Percentiles rank a stretch among this genome's conserved stretches.
Evolutionary conservation across 1,140 invertebrate species (phyloP).

Genomic region (Pogonomyrmex barbatus): DNA sequence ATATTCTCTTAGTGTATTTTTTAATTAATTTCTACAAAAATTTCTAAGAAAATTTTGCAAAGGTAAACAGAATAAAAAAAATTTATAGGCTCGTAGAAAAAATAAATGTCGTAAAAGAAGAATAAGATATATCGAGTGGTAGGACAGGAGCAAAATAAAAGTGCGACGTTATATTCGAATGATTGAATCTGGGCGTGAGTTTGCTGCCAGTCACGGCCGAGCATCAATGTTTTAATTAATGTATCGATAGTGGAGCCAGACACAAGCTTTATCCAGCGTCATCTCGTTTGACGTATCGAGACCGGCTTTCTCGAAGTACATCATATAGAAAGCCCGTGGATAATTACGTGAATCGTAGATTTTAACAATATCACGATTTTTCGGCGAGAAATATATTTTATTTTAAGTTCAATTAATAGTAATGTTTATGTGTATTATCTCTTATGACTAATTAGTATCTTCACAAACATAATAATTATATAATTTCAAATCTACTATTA

Average conservation of each 20-base stretch:
- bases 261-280: constrained; percentile 60
- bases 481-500: no score
- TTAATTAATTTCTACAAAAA: constrained; percentile 58
- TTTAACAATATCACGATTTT: constrained; percentile 41
- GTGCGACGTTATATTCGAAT: constrained; percentile 64
- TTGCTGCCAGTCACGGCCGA: constrained; percentile 71
- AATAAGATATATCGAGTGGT: constrained; percentile 22
- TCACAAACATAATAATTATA: background rate
- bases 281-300: constrained; percentile 56
- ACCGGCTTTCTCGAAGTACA: constrained; percentile 43
- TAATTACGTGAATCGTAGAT: constrained; percentile 68
- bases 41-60: background rate
- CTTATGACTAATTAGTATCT: constrained; percentile 61
- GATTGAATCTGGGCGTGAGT: constrained; percentile 78
- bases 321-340: constrained; percentile 54
- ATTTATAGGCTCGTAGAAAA: background rate
- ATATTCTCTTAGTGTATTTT: background rate
- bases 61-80: background rate
- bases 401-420: background rate
- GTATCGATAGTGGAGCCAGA: constrained; percentile 75
- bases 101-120: background rate
- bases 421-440: background rate
- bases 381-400: constrained; percentile 2
- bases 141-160: constrained; percentile 50
- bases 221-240: constrained; percentile 82